Conservation (phyloP, 2,797 vertebrate species). For the Chrosomus eos region DNA sequence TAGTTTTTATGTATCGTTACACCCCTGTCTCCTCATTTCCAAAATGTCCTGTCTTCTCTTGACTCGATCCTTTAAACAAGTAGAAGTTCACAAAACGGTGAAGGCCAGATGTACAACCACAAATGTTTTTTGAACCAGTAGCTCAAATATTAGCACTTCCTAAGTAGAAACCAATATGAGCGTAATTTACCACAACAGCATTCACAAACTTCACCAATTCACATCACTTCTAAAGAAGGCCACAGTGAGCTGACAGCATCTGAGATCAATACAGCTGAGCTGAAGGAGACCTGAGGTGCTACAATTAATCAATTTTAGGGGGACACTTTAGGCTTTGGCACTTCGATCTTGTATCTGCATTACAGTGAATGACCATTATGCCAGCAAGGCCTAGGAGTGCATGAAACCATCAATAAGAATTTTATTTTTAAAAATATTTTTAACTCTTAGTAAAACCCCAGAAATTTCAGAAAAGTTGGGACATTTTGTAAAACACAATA, state of each 20-base stretch:
- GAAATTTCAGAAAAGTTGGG: no score
- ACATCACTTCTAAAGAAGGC: neutral
- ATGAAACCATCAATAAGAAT: neutral
- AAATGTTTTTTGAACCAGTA: neutral
- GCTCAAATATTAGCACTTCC: neutral
- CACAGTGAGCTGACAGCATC: neutral
- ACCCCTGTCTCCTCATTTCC: neutral
- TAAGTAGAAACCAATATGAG: neutral
- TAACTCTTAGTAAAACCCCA: no score
- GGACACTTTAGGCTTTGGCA: neutral
- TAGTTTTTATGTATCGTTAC: neutral
- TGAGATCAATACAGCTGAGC: neutral
- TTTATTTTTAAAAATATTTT: neutral
- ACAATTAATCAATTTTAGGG: neutral
- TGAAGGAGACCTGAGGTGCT: neutral
- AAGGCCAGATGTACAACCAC: constrained; percentile 7
- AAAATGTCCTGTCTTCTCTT: neutral
- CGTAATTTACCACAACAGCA: neutral
- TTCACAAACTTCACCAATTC: neutral
- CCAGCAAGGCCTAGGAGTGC: neutral
- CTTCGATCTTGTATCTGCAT: neutral
- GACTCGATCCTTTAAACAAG: neutral
- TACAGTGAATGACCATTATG: constrained; percentile 8
- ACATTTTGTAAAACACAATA: no score
- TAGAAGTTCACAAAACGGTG: neutral